Evolutionary conservation across 2,113 vertebrate genomes (phyloP).

Genomic region (Montifringilla adamsi): DNA sequence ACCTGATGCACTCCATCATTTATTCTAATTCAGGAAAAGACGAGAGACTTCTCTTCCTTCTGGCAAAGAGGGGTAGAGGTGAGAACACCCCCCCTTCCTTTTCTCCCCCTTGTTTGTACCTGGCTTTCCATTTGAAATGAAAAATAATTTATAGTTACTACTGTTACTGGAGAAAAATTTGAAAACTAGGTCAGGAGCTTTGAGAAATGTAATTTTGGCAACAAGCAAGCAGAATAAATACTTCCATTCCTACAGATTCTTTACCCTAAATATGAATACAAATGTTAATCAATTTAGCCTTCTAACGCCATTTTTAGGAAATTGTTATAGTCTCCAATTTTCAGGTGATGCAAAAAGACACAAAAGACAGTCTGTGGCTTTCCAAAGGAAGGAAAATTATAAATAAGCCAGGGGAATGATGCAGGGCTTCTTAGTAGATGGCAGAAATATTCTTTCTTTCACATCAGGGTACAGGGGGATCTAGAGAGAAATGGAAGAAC

Average conservation of each 20-base stretch:
- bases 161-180: not conserved
- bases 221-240: not conserved
- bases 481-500: not conserved
- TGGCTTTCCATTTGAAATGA: not conserved
- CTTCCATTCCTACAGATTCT: not conserved
- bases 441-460: not conserved
- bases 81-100: not conserved
- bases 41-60: not conserved
- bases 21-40: not conserved
- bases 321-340: not conserved
- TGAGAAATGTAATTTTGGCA: not conserved
- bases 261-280: not conserved
- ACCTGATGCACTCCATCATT: not conserved
- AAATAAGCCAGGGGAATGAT: not conserved
- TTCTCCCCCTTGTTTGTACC: not conserved
- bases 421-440: not conserved
- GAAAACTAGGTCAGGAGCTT: conserved; percentile 1
- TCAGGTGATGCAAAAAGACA: not conserved
- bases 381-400: not conserved
- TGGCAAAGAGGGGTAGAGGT: not conserved
- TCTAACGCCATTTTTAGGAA: not conserved
- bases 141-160: not conserved
- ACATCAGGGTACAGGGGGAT: not conserved
- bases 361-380: not conserved
- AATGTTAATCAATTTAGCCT: not conserved